Percentiles rank a stretch among this genome's conserved stretches.
Conservation (phyloP, 2,113 vertebrate species). For the Vombatus ursinus region DNA sequence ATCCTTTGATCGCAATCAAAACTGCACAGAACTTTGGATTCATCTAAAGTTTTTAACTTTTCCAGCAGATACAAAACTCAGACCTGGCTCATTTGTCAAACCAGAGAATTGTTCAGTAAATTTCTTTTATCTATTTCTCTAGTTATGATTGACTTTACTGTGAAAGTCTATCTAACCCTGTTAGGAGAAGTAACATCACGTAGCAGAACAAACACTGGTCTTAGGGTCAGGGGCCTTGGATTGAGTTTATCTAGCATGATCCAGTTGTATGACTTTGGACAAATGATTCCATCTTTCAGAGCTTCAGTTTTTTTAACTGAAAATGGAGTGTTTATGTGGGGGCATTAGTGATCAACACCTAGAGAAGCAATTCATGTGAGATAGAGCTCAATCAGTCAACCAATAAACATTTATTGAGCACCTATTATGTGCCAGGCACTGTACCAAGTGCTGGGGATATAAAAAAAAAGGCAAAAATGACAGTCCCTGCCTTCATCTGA, state of each 20-base stretch:
- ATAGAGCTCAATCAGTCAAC: neutral
- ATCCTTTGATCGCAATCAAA: neutral
- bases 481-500: neutral
- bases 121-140: neutral
- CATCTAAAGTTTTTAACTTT: conserved; percentile 36
- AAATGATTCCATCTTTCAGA: neutral
- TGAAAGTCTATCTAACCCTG: conserved; percentile 7
- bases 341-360: neutral
- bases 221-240: neutral
- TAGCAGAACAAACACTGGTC: neutral
- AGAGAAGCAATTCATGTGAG: neutral
- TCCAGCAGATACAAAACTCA: neutral
- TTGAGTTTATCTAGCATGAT: neutral
- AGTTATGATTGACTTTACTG: neutral
- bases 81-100: neutral
- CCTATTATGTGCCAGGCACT: neutral
- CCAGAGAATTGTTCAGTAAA: neutral
- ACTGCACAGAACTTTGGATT: conserved; percentile 30
- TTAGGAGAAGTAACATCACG: neutral
- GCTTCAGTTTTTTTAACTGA: neutral
- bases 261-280: neutral
- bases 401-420: neutral
- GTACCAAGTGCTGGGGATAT: neutral
- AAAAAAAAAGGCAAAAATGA: neutral
- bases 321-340: neutral